Base-by-base conservation (phyloP, 2,113 vertebrate species). In the Apaloderma vittatum region DNA sequence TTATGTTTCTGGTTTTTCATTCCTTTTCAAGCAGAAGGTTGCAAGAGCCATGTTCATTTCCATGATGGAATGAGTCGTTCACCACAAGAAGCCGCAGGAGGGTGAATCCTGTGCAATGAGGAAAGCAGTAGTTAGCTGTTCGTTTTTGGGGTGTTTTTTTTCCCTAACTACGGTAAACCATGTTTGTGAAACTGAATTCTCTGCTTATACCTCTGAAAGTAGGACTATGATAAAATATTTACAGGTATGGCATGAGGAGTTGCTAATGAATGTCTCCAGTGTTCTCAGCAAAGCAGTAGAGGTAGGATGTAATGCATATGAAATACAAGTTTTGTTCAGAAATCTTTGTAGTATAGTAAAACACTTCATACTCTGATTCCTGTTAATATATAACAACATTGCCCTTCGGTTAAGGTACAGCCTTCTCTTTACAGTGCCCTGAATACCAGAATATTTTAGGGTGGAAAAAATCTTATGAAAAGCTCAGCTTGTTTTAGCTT, bases 211-310 rank as follows among this genome's bases (percentile, higher is more conserved):
- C 59, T 96, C 74, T 84, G 94, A 93, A 97, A 96, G 94, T 95
- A 90, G 95, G 90, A 52, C 94, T 95, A 12, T 86, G 76, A 97
- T 96, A 76, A 97, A 96, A 97, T 96, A 95, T 94, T 97, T 90
- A 96, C 86, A 91, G 68, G 68, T 94, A 61, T 78, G 68, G 73
- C 68, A 63, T 89, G 68, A 88, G 30, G 37, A 94, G 72, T 80
- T 81, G 76, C 68, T 97, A 93, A 85, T 93, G 80, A 95, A 63
- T 45, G 65, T 95, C 95, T 93, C 65, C 40, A 63, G 79, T 70
- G 75, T 80, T 94, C 86, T 95, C 73, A 81, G 55, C 48, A 84
- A 90, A 72, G 61, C 55, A 34, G 61, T 36, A 40, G 13, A 70
- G 40, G 27, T 81, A 78, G 18, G 65, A 57, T 37, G 43, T 74